These are phyloP conservation scores for Pandemis corylana DNA, from an alignment of 2,888 invertebrate species.

Conservation along the genomic window DNA sequence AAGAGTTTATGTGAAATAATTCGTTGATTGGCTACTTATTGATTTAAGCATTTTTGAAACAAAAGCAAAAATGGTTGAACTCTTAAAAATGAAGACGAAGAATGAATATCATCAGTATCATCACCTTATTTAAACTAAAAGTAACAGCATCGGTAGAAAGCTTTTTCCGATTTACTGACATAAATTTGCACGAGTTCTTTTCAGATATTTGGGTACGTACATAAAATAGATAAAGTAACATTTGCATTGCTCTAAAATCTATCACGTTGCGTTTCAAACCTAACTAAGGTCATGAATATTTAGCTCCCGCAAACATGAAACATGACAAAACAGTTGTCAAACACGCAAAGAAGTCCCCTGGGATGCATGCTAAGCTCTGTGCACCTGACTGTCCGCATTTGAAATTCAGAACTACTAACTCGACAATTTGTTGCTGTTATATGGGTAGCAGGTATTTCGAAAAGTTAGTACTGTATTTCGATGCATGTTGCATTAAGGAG, in stretches of 20 bases:
- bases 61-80: too few species aligned
- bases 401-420: conserved; percentile 64
- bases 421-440: conserved; percentile 43
- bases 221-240: background rate
- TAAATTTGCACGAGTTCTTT: too few species aligned
- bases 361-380: conserved; percentile 53
- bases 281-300: conserved; percentile 36
- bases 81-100: too few species aligned
- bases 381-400: conserved; percentile 60
- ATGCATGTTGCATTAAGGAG: too few species aligned
- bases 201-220: too few species aligned
- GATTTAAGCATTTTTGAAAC: too few species aligned
- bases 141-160: too few species aligned
- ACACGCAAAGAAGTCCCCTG: conserved; percentile 72
- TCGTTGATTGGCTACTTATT: too few species aligned
- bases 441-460: background rate
- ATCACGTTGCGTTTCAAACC: conserved; percentile 28
- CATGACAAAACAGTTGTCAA: conserved; percentile 68
- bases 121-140: too few species aligned
- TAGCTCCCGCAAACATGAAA: conserved; percentile 40
- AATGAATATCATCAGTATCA: too few species aligned
- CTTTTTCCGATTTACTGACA: too few species aligned
- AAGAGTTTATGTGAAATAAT: too few species aligned
- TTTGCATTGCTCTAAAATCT: conserved; percentile 9
- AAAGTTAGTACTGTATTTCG: background rate